Evolutionary conservation across 53 echinoderm and acorn worm genomes (phyloP).

Genomic region (Mesocentrotus franciscanus): DNA sequence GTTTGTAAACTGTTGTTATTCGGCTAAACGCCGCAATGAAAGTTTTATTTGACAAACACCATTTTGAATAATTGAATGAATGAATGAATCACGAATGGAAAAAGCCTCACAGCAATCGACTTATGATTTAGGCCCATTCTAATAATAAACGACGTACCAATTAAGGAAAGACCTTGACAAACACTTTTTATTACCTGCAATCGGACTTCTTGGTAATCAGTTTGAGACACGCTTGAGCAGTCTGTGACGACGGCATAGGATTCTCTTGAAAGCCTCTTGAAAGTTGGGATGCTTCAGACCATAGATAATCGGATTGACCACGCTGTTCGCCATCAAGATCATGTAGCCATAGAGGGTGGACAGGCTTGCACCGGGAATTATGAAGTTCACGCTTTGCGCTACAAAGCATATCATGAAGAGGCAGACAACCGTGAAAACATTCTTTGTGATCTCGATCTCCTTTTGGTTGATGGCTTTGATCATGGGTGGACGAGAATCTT

Average conservation of each 20-base stretch:
- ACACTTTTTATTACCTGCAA: not conserved
- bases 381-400: not conserved
- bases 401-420: not conserved
- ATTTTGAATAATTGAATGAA: no score
- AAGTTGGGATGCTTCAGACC: constrained; percentile 24
- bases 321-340: not conserved
- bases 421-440: constrained; percentile 35
- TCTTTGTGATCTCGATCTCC: constrained; percentile 50
- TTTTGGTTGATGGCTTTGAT: constrained; percentile 34
- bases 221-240: not conserved
- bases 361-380: not conserved
- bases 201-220: not conserved
- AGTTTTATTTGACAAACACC: no score
- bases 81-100: no score
- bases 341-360: not conserved
- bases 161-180: not conserved
- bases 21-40: no score
- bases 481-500: not conserved
- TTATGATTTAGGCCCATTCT: no score
- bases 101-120: no score
- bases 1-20: no score
- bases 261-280: constrained; percentile 17
- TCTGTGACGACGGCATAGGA: not conserved
- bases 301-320: constrained; percentile 38
- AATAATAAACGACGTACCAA: no score